phyloP scores from a whole-genome alignment of 2,797 vertebrate genomes.

The Phrynocephalus vlangalii region DNA sequence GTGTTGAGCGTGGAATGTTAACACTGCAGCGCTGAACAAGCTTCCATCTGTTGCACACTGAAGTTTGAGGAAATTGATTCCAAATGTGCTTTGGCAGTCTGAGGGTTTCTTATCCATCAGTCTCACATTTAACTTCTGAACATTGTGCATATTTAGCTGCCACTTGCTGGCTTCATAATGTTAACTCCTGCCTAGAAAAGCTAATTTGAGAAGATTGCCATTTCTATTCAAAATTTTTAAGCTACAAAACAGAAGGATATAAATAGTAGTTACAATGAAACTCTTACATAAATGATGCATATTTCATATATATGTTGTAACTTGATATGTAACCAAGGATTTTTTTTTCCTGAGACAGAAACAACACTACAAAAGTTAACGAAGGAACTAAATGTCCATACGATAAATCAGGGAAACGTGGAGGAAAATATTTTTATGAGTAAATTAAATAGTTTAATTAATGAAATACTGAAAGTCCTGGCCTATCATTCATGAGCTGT shows the following conservation, averaged over 20 bases:
- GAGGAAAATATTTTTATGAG: neutral
- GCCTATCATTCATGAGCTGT: neutral
- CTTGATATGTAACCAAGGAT: neutral
- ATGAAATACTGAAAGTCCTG: neutral
- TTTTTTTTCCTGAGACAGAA: rapidly evolving
- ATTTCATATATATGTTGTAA: rapidly evolving
- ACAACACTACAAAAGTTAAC: neutral
- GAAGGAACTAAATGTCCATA: neutral
- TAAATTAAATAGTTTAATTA: neutral
- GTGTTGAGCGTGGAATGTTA: conserved; percentile 34
- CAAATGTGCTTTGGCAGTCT: conserved; percentile 52
- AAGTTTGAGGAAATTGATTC: conserved; percentile 62
- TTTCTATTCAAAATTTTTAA: rapidly evolving
- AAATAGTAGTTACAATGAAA: neutral
- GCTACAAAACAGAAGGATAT: neutral
- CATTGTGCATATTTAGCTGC: conserved; percentile 5
- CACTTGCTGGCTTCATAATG: conserved; percentile 9
- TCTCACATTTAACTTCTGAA: conserved; percentile 33
- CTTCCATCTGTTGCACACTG: conserved; percentile 50
- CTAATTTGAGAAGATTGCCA: neutral
- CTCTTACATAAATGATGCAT: neutral
- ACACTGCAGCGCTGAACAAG: neutral
- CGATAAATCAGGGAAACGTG: neutral
- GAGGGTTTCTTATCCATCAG: conserved; percentile 24
- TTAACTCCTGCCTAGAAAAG: neutral